Evolutionary conservation across 2,797 vertebrate genomes (phyloP).

Genomic region (Neomorphus geoffroyi): DNA sequence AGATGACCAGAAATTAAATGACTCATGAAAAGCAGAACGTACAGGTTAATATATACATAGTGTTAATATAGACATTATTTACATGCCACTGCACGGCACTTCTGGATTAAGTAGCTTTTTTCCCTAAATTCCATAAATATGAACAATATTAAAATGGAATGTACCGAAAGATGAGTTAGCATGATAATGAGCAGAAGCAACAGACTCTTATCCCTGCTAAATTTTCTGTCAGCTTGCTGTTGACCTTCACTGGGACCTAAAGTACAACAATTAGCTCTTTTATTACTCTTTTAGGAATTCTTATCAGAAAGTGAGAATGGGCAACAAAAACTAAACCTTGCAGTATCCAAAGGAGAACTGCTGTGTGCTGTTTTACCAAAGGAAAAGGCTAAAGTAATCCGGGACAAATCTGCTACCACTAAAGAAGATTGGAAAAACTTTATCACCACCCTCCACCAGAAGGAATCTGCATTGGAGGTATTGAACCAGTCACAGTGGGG

Average conservation of each 20-base stretch:
- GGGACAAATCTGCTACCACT: conserved; percentile 78
- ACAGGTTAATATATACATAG: background rate
- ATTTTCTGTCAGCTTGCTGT: background rate
- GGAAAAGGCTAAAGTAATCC: conserved; percentile 83
- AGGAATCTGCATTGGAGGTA: conserved; percentile 88
- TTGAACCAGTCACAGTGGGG: background rate
- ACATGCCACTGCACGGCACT: background rate
- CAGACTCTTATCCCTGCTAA: background rate
- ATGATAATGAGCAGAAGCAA: background rate
- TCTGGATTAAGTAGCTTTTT: background rate
- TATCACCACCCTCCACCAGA: conserved; percentile 86
- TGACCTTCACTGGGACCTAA: background rate
- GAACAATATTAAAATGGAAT: background rate
- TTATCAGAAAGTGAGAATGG: conserved; percentile 87
- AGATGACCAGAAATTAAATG: background rate
- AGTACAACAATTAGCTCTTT: background rate
- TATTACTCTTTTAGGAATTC: conserved; percentile 81
- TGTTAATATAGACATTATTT: background rate
- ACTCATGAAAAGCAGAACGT: background rate
- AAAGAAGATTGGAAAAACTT: conserved; percentile 92
- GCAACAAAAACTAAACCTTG: conserved; percentile 84
- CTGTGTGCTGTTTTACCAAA: conserved; percentile 78
- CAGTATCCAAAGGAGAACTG: conserved; percentile 84
- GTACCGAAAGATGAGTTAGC: background rate
- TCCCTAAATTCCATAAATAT: background rate